These are phyloP conservation scores for Florisuga fusca DNA, from an alignment of 2,797 vertebrate genomes.

Conservation along the genomic window DNA sequence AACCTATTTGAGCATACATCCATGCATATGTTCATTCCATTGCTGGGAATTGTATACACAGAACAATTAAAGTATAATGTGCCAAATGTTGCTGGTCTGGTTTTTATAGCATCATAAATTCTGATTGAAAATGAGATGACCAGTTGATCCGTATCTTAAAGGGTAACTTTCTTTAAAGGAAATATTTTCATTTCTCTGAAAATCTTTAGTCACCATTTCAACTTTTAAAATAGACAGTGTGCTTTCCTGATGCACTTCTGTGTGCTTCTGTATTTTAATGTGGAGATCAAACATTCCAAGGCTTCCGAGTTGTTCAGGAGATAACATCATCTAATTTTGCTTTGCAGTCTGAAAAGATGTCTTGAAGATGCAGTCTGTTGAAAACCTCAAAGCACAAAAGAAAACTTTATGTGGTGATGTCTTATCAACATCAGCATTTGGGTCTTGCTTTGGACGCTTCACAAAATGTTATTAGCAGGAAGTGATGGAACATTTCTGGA, in stretches of 20 bases:
- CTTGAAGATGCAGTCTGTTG: conserved; percentile 78
- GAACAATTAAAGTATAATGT: background rate
- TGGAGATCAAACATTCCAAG: background rate
- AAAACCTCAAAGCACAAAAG: conserved; percentile 83
- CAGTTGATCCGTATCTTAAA: background rate
- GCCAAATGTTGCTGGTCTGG: background rate
- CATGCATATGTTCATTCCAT: background rate
- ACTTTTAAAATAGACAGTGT: background rate
- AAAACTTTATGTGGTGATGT: conserved; percentile 82
- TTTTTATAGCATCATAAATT: background rate
- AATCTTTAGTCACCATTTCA: background rate
- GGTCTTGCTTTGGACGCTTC: conserved; percentile 85
- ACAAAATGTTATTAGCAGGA: conserved; percentile 80
- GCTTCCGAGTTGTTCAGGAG: background rate
- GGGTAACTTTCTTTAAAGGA: background rate
- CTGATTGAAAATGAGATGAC: background rate
- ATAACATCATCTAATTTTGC: background rate
- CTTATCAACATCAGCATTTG: conserved; percentile 82
- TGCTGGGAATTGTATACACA: background rate
- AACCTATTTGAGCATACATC: background rate
- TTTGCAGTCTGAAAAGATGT: conserved; percentile 84
- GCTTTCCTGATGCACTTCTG: background rate
- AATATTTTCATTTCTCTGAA: background rate
- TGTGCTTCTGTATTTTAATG: background rate
- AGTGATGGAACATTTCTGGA: conserved; percentile 78